Conservation (phyloP, 2,888 invertebrate genomes). For the Xestobium rufovillosum region DNA sequence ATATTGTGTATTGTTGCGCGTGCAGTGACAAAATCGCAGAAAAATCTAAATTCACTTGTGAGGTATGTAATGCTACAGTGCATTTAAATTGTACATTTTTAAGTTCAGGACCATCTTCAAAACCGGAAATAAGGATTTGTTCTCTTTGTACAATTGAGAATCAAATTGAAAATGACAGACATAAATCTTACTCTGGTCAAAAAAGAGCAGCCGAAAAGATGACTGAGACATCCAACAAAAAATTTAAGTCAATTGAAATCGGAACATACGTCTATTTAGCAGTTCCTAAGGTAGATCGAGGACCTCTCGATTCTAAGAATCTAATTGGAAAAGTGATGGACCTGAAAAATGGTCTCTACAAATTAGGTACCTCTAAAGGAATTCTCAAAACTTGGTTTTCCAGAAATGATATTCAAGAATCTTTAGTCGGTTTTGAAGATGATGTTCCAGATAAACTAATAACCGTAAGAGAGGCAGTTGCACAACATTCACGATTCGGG, state of each 20-base stretch:
- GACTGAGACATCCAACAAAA: constrained; percentile 12
- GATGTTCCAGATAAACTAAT: constrained; percentile 5
- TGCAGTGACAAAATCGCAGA: constrained; percentile 4
- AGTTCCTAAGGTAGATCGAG: constrained; percentile 14
- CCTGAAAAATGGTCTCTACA: constrained; percentile 27
- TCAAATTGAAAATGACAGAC: too few relatives aligned
- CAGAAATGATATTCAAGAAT: constrained; percentile 5
- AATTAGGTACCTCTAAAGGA: constrained; percentile 4
- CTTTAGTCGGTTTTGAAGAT: constrained; percentile 5
- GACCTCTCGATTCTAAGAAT: constrained; percentile 15
- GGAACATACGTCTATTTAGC: too few relatives aligned
- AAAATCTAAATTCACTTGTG: too few relatives aligned
- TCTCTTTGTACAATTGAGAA: constrained; percentile 14
- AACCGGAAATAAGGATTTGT: constrained; percentile 14
- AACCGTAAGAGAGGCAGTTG: too few relatives aligned
- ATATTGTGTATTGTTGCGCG: constrained; percentile 1
- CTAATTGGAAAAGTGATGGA: constrained; percentile 26
- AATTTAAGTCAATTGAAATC: neutral
- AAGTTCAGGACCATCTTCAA: constrained; percentile 14
- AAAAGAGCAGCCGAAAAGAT: constrained; percentile 17
- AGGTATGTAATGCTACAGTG: too few relatives aligned
- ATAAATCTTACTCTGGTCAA: constrained; percentile 15
- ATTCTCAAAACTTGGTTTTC: constrained; percentile 3
- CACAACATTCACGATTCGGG: too few relatives aligned
- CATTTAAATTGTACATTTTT: constrained; percentile 18